Conservation (phyloP, 2,888 invertebrate species). For the Acrocyrtus sp. region DNA sequence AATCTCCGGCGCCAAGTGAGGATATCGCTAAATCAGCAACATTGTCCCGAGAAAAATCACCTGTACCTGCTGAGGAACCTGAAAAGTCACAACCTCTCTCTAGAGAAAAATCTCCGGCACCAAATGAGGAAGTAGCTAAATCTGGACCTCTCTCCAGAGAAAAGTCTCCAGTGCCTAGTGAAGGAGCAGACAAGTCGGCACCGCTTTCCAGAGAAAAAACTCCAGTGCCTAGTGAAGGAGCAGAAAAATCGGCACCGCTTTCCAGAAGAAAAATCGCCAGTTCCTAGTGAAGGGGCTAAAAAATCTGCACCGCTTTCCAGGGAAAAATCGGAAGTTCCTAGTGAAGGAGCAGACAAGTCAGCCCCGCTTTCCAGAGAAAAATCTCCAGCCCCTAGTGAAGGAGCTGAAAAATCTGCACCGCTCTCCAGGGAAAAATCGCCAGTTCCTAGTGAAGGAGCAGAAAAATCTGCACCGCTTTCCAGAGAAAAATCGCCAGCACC, state of each 20-base stretch:
- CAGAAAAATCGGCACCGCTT: not conserved
- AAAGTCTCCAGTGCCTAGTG: too few species aligned
- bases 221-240: constrained; percentile 4
- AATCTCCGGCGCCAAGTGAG: not conserved
- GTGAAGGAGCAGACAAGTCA: too few species aligned
- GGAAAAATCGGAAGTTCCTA: too few species aligned
- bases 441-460: not conserved
- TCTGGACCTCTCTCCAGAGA: too few species aligned
- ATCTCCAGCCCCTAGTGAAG: too few species aligned
- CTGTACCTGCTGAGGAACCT: not conserved
- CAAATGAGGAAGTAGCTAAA: too few species aligned
- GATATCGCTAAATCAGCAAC: too few species aligned
- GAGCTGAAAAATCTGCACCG: not conserved
- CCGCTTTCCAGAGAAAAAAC: constrained; percentile 1
- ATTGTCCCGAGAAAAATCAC: not conserved
- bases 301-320: too few species aligned
- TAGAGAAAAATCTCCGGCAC: constrained; percentile 4
- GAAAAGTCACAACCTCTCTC: not conserved
- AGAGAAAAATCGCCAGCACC: constrained; percentile 17
- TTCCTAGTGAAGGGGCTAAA: too few species aligned
- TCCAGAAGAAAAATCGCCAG: too few species aligned
- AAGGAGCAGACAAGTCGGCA: not conserved
- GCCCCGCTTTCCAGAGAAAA: too few species aligned
- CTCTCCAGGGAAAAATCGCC: not conserved
- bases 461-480: not conserved